phyloP scores from a whole-genome alignment of 1,140 invertebrate species.

The Procambarus virginalis region DNA sequence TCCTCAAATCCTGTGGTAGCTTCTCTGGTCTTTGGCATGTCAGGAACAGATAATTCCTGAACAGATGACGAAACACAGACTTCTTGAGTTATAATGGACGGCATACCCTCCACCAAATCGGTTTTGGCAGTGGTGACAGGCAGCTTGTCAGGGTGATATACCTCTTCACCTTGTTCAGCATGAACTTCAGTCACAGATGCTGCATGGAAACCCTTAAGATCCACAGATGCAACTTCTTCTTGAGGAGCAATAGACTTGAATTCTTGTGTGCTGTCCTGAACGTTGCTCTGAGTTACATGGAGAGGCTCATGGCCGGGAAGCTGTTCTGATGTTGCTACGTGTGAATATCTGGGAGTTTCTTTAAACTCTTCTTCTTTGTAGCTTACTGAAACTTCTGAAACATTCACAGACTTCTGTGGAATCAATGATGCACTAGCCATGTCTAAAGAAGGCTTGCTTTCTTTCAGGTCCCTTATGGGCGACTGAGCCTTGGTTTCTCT shows the following conservation, averaged over 20 bases:
- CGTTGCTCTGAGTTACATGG: slow-evolving; percentile 48
- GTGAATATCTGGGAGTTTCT: slow-evolving; percentile 56
- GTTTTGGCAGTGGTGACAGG: slow-evolving; percentile 46
- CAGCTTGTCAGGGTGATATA: slow-evolving; percentile 45
- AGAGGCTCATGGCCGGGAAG: slow-evolving; percentile 57
- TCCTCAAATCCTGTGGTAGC: slow-evolving; percentile 70
- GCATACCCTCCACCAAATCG: slow-evolving; percentile 46
- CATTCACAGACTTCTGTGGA: slow-evolving; percentile 67
- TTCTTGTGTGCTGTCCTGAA: slow-evolving; percentile 58
- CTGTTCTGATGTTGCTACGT: slow-evolving; percentile 51
- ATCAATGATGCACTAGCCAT: slow-evolving; percentile 56
- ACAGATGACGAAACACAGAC: slow-evolving; percentile 42
- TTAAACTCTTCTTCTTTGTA: slow-evolving; percentile 68
- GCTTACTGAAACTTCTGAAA: slow-evolving; percentile 67
- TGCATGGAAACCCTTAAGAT: slow-evolving; percentile 60
- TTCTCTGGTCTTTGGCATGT: slow-evolving; percentile 46
- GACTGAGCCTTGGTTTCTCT: slow-evolving; percentile 62
- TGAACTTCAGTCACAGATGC: slow-evolving; percentile 46
- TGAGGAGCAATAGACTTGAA: slow-evolving; percentile 39
- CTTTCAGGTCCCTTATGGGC: slow-evolving; percentile 58
- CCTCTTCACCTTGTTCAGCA: slow-evolving; percentile 44
- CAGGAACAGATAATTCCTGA: slow-evolving; percentile 34
- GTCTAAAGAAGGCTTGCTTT: slow-evolving; percentile 46
- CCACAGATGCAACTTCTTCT: slow-evolving; percentile 59
- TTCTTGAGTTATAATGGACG: slow-evolving; percentile 45